A percentile compares a stretch with the other conserved stretches of the same genome.
Conservation (phyloP, 2,888 invertebrate genomes). For the Synergus itoensis region DNA sequence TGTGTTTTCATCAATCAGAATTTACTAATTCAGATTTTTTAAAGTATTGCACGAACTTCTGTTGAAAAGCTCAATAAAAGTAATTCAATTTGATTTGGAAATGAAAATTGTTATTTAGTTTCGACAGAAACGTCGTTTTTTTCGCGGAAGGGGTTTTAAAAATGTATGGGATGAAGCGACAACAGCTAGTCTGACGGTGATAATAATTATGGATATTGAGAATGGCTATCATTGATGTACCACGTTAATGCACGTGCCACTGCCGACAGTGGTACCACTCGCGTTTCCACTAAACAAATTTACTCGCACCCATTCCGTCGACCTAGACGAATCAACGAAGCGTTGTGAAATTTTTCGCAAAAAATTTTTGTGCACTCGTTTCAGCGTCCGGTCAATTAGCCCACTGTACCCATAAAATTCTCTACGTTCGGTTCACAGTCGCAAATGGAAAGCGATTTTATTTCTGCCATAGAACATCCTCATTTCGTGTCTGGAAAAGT, state of each 20-base stretch:
- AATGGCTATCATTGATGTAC: constrained; percentile 71
- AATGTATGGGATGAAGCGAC: constrained; percentile 19
- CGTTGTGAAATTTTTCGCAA: constrained; percentile 34
- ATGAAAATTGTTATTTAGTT: constrained; percentile 74
- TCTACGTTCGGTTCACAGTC: constrained; percentile 34
- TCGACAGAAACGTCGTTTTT: constrained; percentile 46
- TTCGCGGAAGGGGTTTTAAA: not conserved
- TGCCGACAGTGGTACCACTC: constrained; percentile 42
- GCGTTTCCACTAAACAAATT: constrained; percentile 65
- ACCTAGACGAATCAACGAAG: constrained; percentile 40
- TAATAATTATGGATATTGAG: constrained; percentile 75
- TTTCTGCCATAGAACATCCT: constrained; percentile 45
- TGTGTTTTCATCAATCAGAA: not conserved
- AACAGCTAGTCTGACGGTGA: constrained; percentile 54
- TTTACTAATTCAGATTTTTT: not conserved
- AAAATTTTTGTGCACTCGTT: constrained; percentile 48
- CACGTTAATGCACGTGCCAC: constrained; percentile 65
- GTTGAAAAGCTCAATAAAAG: constrained; percentile 65
- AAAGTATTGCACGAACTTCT: not conserved
- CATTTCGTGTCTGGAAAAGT: not conserved
- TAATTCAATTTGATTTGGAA: constrained; percentile 72
- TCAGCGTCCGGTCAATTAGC: constrained; percentile 53
- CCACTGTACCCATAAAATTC: constrained; percentile 46
- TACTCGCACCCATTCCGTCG: constrained; percentile 49
- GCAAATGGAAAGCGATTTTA: constrained; percentile 48